phyloP scores from a whole-genome alignment of 2,888 invertebrate genomes.

The Epistrophe grossulariae region DNA sequence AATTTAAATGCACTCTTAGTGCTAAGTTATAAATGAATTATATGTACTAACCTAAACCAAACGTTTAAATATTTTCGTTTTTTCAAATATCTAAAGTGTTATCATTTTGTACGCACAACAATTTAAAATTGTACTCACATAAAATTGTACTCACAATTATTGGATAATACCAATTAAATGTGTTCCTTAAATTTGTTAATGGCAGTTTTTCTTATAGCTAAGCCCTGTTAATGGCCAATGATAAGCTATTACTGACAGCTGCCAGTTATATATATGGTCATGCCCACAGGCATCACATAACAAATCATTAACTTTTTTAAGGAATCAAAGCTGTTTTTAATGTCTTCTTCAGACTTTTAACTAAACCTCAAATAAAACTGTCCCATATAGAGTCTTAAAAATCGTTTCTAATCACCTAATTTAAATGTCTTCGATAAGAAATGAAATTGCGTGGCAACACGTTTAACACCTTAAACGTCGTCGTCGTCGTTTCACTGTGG shows the following conservation, averaged over 20 bases:
- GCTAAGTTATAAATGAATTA: no score
- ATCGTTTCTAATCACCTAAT: constrained; percentile 55
- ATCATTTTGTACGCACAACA: neutral
- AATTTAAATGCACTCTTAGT: no score
- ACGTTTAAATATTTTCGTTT: no score
- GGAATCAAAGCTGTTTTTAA: constrained; percentile 45
- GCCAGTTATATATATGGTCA: constrained; percentile 29
- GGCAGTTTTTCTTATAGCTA: constrained; percentile 12
- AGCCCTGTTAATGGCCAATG: constrained; percentile 45
- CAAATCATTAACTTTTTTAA: constrained; percentile 53
- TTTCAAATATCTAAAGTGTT: neutral
- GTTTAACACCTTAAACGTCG: constrained; percentile 63
- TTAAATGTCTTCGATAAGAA: constrained; percentile 66
- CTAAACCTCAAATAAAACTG: constrained; percentile 50
- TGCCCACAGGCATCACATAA: constrained; percentile 18
- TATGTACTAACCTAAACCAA: no score
- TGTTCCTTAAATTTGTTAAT: neutral
- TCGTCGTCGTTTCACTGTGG: constrained; percentile 3
- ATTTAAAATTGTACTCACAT: no score
- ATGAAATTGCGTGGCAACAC: constrained; percentile 46
- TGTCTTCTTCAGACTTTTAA: constrained; percentile 19
- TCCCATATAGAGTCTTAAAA: constrained; percentile 22
- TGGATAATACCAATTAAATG: neutral
- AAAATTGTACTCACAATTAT: no score
- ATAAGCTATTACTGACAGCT: constrained; percentile 67